Evolutionary conservation across 1,140 invertebrate species (phyloP), one percentile per base, ranked within the genome.

Genomic region (Lordiphosa collinella): DNA sequence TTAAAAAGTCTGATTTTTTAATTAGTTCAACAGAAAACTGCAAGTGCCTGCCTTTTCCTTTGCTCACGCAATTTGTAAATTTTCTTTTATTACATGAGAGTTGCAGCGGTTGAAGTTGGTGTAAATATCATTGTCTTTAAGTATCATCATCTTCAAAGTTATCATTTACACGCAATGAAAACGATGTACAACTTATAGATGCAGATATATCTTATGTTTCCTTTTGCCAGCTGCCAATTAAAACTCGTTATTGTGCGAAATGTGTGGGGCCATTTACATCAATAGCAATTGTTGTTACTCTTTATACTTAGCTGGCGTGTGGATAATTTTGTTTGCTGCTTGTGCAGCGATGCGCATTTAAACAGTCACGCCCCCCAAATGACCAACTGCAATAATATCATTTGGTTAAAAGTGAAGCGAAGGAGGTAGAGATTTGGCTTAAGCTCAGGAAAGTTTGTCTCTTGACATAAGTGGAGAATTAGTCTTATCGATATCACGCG

Each of bases 1-100:
- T 82, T 82, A 82, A 84, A 67, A 69, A 82, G 78, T 82, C 68
- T 84, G 67, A 85, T 72, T 72, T 68, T 25, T 71, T 63, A 82
- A 84, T 82, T 60, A 56, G 51, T 82, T 82, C 72, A 58, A 53
- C 56, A 49, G 76, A 84, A 82, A 29, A 14, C 57, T 46, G 43
- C 18, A 18, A 18, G 25, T 38, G 49, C 29, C 29, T 16, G 14
- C 18, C 18, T 25, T 22, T 11, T 50, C 31, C 22, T 38, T 16
- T 22, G 48, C 66, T 56, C 78, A 82, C 78, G 78, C 78, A 82
- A 82, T 82, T 82, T 82, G 72, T 82, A 69, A 63, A 82, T 84
- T 61, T 68, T 50, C 54, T 40, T 61, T 58, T 78, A 82, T 78
- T 71, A 76, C 48, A 50, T 37, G 18, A 44, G 18, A 44, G 58